These are phyloP conservation scores for Botrylloides violaceus DNA, from an alignment of 23 tunicate genomes.

Conservation along the genomic window DNA sequence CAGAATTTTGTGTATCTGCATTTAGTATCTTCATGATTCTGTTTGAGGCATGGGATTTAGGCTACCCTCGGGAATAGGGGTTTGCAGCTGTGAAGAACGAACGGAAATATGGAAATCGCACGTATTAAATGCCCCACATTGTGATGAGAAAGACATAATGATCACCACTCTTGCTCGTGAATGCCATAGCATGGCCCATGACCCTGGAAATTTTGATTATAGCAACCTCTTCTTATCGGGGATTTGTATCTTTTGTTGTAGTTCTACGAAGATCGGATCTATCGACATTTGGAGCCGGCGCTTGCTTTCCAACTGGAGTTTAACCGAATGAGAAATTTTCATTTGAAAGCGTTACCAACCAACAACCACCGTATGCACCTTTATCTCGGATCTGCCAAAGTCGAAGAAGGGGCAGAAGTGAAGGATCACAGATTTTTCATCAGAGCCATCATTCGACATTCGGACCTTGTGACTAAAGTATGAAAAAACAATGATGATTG, in stretches of 20 bases:
- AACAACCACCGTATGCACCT: constrained; percentile 98
- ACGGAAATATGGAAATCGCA: too few species aligned
- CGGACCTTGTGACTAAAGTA: constrained; percentile 95
- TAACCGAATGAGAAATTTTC: constrained; percentile 93
- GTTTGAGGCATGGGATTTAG: too few species aligned
- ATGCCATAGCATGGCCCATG: too few species aligned
- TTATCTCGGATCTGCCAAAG: constrained; percentile 94
- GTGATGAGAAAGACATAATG: too few species aligned
- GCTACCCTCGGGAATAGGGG: too few species aligned
- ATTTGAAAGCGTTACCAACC: constrained; percentile 84
- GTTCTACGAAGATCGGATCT: constrained; percentile 95
- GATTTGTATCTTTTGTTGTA: not conserved
- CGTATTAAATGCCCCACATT: too few species aligned
- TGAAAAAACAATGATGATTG: not conserved
- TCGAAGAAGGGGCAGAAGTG: constrained; percentile 83
- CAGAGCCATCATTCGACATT: constrained; percentile 97
- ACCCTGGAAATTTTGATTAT: not conserved
- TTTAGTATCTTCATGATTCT: too few species aligned
- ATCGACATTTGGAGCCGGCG: constrained; percentile 98
- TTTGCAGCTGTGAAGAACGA: too few species aligned
- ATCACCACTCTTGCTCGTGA: too few species aligned
- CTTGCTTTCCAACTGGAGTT: constrained; percentile 98
- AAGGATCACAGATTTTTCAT: constrained; percentile 97
- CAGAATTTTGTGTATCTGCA: too few species aligned
- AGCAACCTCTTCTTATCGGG: not conserved